A percentile compares a stretch with the other conserved stretches of the same genome.
Evolutionary conservation across 2,113 vertebrate species (phyloP).

Genomic region (Tricholaema leucomelas): DNA sequence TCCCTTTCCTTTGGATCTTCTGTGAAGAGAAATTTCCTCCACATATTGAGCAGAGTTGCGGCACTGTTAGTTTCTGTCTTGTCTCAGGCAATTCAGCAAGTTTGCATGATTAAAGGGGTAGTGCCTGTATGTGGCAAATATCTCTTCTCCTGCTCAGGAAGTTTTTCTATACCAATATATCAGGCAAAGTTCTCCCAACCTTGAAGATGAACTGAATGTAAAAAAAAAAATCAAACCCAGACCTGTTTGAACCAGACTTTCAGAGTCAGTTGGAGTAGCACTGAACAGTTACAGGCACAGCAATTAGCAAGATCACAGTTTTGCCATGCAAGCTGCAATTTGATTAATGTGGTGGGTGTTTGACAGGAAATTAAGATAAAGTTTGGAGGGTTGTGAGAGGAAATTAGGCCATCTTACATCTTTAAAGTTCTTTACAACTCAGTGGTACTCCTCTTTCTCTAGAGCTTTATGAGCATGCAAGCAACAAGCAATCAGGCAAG

Average conservation of each 20-base stretch:
- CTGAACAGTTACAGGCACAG: not conserved
- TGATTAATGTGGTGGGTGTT: not conserved
- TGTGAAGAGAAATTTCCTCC: not conserved
- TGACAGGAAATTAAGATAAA: not conserved
- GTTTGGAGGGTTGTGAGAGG: not conserved
- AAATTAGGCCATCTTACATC: constrained; percentile 13
- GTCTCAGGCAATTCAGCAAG: not conserved
- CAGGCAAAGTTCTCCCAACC: not conserved
- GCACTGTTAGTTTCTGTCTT: not conserved
- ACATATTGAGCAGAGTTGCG: not conserved
- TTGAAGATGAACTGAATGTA: not conserved
- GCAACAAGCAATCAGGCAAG: no score
- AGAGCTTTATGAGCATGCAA: not conserved
- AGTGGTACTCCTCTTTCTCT: not conserved
- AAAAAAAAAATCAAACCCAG: not conserved
- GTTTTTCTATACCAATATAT: not conserved
- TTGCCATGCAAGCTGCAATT: not conserved
- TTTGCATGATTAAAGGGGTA: not conserved
- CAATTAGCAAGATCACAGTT: not conserved
- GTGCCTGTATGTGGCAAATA: not conserved
- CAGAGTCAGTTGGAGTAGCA: not conserved
- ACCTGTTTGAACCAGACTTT: not conserved
- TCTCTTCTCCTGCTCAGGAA: not conserved
- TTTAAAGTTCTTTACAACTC: constrained; percentile 14
- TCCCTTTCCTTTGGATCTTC: not conserved